These are phyloP conservation scores for Leuciscus waleckii DNA, from an alignment of 2,797 vertebrate genomes.

Conservation along the genomic window DNA sequence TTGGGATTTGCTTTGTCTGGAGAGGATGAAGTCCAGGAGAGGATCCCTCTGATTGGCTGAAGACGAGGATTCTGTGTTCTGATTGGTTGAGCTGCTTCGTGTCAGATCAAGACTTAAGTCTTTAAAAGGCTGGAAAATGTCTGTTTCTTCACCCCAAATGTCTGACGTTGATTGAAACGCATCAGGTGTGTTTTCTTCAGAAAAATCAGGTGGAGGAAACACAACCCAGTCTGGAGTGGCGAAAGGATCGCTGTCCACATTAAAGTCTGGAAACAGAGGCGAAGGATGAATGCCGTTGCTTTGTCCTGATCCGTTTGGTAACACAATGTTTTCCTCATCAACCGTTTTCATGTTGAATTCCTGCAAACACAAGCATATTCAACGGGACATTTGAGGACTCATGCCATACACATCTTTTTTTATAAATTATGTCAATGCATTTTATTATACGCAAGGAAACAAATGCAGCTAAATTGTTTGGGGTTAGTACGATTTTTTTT, in stretches of 20 bases:
- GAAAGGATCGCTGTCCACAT: background rate
- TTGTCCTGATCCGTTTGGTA: background rate
- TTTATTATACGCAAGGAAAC: constrained; percentile 28
- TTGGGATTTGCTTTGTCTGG: constrained; percentile 24
- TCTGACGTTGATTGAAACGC: constrained; percentile 1
- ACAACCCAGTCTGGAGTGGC: constrained; percentile 31
- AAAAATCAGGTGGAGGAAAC: constrained; percentile 11
- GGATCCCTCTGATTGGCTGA: constrained; percentile 15
- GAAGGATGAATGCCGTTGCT: constrained; percentile 5
- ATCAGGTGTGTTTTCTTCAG: background rate
- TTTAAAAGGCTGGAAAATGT: constrained; percentile 61
- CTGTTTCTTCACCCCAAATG: constrained; percentile 21
- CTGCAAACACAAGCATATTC: constrained; percentile 54
- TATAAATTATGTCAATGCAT: background rate
- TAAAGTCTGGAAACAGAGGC: background rate
- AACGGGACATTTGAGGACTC: background rate
- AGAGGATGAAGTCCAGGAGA: constrained; percentile 38
- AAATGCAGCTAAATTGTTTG: background rate
- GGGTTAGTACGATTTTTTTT: background rate
- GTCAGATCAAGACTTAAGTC: constrained; percentile 51
- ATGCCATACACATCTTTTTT: background rate
- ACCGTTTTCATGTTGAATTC: constrained; percentile 46
- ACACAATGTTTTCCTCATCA: background rate
- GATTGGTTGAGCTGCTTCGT: constrained; percentile 21
- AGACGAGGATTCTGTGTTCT: background rate